phyloP scores from a whole-genome alignment of 2,888 invertebrate genomes.

The Calliopum simillimum region DNA sequence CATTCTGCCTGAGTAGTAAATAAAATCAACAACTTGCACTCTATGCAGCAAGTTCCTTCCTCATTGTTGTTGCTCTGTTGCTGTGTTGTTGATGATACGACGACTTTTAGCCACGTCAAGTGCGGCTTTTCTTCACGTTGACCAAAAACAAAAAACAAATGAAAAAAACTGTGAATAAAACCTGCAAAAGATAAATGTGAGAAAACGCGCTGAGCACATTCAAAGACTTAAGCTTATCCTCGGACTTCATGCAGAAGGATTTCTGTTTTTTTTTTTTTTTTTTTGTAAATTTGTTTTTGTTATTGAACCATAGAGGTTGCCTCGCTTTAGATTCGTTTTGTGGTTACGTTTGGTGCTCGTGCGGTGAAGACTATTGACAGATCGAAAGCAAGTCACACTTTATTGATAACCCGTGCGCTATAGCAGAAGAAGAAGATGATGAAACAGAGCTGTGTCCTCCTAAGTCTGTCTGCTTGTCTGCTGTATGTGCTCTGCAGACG shows the following conservation, averaged over 20 bases:
- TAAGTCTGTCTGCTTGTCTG: no score
- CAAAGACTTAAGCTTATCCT: conserved; percentile 35
- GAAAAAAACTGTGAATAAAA: conserved; percentile 28
- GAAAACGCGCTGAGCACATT: conserved; percentile 47
- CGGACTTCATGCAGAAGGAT: conserved; percentile 39
- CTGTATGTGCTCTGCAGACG: no score
- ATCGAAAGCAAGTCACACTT: conserved; percentile 30
- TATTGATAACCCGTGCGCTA: conserved; percentile 20
- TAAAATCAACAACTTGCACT: conserved; percentile 6
- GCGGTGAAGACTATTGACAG: conserved; percentile 15
- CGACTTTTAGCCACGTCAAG: conserved; percentile 10
- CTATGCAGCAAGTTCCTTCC: not conserved
- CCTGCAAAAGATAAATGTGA: conserved; percentile 56
- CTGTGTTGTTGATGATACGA: not conserved
- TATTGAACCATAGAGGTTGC: not conserved
- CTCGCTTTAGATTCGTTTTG: not conserved
- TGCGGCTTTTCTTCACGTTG: conserved; percentile 14
- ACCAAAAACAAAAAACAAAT: conserved; percentile 15
- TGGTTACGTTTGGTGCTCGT: not conserved
- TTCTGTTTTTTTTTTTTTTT: no score
- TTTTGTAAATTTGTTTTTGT: no score
- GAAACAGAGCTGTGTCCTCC: no score
- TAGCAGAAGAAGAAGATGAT: no score
- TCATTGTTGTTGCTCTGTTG: not conserved
- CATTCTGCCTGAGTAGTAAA: not conserved